These are phyloP conservation scores for Elachura formosa DNA, from an alignment of 2,113 vertebrate species.

Conservation along the genomic window DNA sequence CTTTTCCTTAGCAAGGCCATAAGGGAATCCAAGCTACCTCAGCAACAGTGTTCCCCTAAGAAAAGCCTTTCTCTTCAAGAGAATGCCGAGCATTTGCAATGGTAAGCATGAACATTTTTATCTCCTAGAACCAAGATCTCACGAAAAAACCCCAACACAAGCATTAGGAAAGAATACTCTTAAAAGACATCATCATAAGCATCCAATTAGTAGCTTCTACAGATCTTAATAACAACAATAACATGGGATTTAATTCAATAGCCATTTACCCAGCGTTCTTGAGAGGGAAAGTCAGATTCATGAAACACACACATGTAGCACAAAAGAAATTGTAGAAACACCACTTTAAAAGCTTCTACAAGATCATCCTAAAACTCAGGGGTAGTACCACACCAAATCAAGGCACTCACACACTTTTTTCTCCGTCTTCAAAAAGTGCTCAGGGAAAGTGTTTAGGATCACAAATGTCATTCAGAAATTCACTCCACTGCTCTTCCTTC, in stretches of 20 bases:
- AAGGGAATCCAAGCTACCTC: neutral
- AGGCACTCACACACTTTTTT: accelerated
- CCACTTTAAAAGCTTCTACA: neutral
- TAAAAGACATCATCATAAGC: neutral
- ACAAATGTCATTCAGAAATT: neutral
- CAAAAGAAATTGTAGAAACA: neutral
- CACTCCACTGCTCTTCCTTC: neutral
- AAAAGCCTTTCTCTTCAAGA: neutral
- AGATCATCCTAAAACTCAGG: neutral
- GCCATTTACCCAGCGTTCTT: neutral
- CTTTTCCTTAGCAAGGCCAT: neutral
- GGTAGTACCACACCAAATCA: neutral
- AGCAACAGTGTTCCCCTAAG: neutral
- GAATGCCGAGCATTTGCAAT: neutral
- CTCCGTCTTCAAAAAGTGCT: neutral
- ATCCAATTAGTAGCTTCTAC: neutral
- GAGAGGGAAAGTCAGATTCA: neutral
- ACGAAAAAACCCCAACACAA: neutral
- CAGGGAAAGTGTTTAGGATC: neutral
- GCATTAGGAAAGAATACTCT: neutral
- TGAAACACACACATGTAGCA: accelerated
- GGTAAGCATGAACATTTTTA: neutral
- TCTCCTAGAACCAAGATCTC: neutral
- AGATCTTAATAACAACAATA: neutral
- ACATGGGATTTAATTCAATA: neutral